A percentile compares a stretch with the other conserved stretches of the same genome.
Evolutionary conservation across 2,888 invertebrate genomes (phyloP).

Genomic region (Drosophila incognita): DNA sequence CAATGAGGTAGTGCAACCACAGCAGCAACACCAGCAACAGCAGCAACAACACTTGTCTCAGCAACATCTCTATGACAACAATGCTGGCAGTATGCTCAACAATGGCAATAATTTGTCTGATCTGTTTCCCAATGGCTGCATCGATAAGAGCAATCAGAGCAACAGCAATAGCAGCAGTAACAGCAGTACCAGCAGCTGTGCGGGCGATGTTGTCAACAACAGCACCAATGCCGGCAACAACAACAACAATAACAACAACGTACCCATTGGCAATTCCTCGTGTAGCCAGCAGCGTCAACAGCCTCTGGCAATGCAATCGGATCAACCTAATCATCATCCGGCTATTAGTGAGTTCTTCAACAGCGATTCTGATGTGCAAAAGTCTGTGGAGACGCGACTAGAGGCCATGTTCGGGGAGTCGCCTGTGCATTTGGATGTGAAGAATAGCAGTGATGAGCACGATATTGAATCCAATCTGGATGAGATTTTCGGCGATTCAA

Average conservation of each 20-base stretch:
- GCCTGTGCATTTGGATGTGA: constrained; percentile 81
- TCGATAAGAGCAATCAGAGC: constrained; percentile 81
- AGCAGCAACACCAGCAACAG: constrained; percentile 49
- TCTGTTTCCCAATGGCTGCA: constrained; percentile 83
- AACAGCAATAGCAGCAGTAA: constrained; percentile 66
- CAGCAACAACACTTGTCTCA: constrained; percentile 61
- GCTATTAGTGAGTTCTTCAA: constrained; percentile 83
- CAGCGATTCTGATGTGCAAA: constrained; percentile 82
- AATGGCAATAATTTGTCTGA: constrained; percentile 79
- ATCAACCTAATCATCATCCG: constrained; percentile 73
- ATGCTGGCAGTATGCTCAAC: constrained; percentile 41
- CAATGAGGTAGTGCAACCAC: constrained; percentile 54
- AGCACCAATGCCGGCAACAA: constrained; percentile 50
- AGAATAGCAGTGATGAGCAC: constrained; percentile 70
- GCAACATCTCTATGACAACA: constrained; percentile 59
- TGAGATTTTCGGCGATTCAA: constrained; percentile 84
- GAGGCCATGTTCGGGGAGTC: constrained; percentile 85
- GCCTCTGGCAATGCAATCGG: constrained; percentile 63
- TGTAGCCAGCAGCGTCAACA: constrained; percentile 80
- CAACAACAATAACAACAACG: constrained; percentile 10
- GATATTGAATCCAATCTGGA: constrained; percentile 84
- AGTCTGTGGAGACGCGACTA: constrained; percentile 84
- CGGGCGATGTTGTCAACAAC: constrained; percentile 57
- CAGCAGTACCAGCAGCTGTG: constrained; percentile 65
- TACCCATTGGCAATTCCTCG: constrained; percentile 54